Conservation (phyloP, 1,140 invertebrate species). For the Drosophila lowei region DNA sequence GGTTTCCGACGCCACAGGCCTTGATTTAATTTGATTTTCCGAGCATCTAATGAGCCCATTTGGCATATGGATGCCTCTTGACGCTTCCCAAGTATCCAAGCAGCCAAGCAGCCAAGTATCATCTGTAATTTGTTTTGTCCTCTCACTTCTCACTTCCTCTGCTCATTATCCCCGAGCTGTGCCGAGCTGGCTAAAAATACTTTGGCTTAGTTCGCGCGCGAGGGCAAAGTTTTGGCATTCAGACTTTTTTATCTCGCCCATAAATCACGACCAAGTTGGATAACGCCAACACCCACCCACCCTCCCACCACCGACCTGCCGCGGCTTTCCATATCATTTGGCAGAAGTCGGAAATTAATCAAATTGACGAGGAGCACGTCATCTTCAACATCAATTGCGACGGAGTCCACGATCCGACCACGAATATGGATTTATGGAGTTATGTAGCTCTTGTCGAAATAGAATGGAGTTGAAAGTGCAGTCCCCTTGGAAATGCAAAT, state of each 20-base stretch:
- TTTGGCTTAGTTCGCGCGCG: conserved; percentile 24
- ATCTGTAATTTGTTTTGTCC: conserved; percentile 58
- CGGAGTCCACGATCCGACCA: too few relatives aligned
- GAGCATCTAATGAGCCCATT: conserved; percentile 64
- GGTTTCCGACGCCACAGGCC: conserved; percentile 19
- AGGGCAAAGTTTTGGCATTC: conserved; percentile 58
- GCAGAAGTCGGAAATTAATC: conserved; percentile 23
- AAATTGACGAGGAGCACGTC: conserved; percentile 51
- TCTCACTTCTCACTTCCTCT: background rate
- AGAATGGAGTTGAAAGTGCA: too few relatives aligned
- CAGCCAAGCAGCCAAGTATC: conserved; percentile 1
- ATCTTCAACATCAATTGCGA: background rate
- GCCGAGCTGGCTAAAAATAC: conserved; percentile 49
- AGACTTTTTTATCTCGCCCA: conserved; percentile 69
- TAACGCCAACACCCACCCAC: too few relatives aligned
- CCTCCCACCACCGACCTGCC: too few relatives aligned
- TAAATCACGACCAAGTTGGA: conserved; percentile 63
- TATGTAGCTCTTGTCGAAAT: too few relatives aligned
- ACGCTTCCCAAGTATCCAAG: background rate
- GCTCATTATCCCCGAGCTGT: conserved; percentile 17
- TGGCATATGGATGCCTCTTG: conserved; percentile 62
- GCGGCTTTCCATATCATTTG: conserved; percentile 30
- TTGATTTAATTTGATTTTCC: conserved; percentile 62
- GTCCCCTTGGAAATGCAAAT: too few relatives aligned
- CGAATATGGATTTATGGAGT: too few relatives aligned